Base-by-base conservation (phyloP, 2,113 vertebrate species). In the Forbesichthys agassizii region DNA sequence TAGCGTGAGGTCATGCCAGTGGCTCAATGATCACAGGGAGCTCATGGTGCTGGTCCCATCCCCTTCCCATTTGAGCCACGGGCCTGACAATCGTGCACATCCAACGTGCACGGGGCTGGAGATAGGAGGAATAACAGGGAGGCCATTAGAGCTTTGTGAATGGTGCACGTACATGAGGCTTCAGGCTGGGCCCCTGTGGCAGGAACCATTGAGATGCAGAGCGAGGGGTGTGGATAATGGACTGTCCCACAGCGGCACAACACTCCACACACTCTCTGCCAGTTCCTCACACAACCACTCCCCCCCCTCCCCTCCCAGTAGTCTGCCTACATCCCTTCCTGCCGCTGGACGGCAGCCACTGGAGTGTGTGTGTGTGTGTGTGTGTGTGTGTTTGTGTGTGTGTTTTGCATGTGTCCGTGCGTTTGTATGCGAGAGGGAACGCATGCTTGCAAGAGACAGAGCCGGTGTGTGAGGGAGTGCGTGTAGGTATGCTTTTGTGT, bases 201-300 rank as follows among this genome's bases (percentile, higher is more conserved):
- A 81, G 81, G 60, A 81, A 66, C 71, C 76, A 79, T 83, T 89
- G 84, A 88, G 78, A 86, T 83, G 81, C 81, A 81, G 82, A 85
- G 68, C 16, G 65, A 84, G 75, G 65, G 73, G 73, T 84, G 64
- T 68, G 83, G 71, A 86, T 87, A 88, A 87, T 87, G 84, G 86
- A 86, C 82, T 65, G 82, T 82, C 84, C 86, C 85, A 81, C 78
- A 73, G 83, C 79, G 74, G 78, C 68, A 83, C 72, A 66, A 80
- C 20, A 72, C 77, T 84, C 77, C 48, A 80, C 75, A 59, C 74
- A 73, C 74, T 74, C 16, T 51, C 77, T 71, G 78, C 81, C 68
- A 51, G 82, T 81, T 76, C 75, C 77, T 82, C 74, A 83, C 75
- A 87, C 82, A 86, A 77, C 72, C 82, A 68, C 77, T 85, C 72